These are phyloP conservation scores for Punctoribates punctum DNA, from an alignment of 2,888 invertebrate genomes.

Conservation along the genomic window DNA sequence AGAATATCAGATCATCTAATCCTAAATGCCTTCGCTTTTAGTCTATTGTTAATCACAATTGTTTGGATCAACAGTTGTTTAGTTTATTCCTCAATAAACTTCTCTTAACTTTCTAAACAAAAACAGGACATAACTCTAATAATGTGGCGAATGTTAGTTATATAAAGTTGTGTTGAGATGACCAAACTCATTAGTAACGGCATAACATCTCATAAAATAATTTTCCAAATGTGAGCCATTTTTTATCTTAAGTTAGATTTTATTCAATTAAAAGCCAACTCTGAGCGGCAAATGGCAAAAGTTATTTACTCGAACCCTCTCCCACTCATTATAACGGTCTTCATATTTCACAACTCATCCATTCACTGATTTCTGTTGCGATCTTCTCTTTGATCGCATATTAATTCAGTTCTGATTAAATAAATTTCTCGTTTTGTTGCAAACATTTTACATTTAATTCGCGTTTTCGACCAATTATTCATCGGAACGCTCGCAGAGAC, in stretches of 20 bases:
- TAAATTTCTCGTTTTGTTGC: neutral
- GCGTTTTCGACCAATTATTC: neutral
- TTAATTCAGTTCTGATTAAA: slow-evolving; percentile 9
- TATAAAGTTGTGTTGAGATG: neutral
- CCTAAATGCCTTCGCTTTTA: neutral
- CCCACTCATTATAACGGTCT: neutral
- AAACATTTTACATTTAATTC: neutral
- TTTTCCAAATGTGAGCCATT: slow-evolving; percentile 28
- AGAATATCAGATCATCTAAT: neutral
- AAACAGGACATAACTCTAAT: neutral
- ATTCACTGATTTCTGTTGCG: neutral
- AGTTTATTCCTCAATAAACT: slow-evolving; percentile 16
- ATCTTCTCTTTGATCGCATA: neutral
- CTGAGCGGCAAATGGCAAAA: neutral
- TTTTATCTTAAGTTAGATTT: slow-evolving; percentile 28
- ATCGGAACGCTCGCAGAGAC: neutral
- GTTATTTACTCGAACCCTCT: neutral
- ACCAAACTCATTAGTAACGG: slow-evolving; percentile 22
- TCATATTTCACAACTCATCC: neutral
- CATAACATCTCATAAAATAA: slow-evolving; percentile 17
- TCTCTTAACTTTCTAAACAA: neutral
- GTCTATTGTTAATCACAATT: slow-evolving; percentile 16
- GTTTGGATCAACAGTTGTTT: slow-evolving; percentile 35
- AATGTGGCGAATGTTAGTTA: slow-evolving; percentile 1
- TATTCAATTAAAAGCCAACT: slow-evolving; percentile 26